Evolutionary conservation across 2,113 vertebrate species (phyloP).

Genomic region (Orycteropus afer): DNA sequence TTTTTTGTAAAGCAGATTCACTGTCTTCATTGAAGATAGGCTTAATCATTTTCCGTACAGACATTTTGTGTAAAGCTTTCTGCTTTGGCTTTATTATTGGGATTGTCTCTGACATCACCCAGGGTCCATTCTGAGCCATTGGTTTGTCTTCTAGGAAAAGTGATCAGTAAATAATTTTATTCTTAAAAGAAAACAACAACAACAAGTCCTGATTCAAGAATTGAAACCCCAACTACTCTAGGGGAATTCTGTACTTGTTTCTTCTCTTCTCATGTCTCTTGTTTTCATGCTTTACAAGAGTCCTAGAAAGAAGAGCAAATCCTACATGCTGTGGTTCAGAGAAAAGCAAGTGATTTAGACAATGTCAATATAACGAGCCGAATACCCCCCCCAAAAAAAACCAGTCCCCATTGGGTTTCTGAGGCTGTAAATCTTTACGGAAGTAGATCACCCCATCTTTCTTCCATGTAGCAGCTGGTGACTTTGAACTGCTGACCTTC

Average conservation of each 20-base stretch:
- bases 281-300: not conserved
- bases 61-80: slow-evolving; percentile 1
- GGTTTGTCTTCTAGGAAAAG: slow-evolving; percentile 25
- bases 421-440: too few species aligned
- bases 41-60: not conserved
- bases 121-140: not conserved
- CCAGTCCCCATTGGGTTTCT: too few species aligned
- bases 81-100: slow-evolving; percentile 10
- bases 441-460: too few species aligned
- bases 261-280: not conserved
- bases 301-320: not conserved
- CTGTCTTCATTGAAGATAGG: slow-evolving; percentile 8
- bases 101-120: not conserved
- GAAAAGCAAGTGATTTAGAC: not conserved
- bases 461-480: too few species aligned
- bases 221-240: not conserved
- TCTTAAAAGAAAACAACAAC: not conserved
- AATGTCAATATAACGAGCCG: not conserved
- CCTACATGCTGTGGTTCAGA: not conserved
- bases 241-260: not conserved
- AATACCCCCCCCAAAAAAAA: not conserved
- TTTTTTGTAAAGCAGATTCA: not conserved
- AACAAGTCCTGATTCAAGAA: not conserved
- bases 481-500: too few species aligned
- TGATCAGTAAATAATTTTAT: not conserved